A percentile compares a stretch with the other conserved stretches of the same genome.
These are phyloP conservation scores for Megamerina dolium DNA, from an alignment of 2,888 invertebrate species.

Conservation along the genomic window DNA sequence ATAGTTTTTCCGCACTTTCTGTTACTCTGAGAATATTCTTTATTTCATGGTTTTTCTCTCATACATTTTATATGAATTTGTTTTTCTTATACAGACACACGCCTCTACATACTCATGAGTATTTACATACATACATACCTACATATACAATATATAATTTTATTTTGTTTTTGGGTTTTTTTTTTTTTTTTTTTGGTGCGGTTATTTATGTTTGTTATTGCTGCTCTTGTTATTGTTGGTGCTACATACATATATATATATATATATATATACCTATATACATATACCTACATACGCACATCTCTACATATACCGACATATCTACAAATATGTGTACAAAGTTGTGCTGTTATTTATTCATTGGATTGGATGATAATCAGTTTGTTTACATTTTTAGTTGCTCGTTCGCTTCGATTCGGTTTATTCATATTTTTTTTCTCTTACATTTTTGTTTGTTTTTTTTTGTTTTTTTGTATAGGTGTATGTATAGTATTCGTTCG, in stretches of 20 bases:
- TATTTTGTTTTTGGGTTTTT: background rate
- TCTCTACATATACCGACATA: background rate
- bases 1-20: too few relatives aligned
- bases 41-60: too few relatives aligned
- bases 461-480: background rate
- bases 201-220: conserved; percentile 29
- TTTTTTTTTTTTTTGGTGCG: conserved; percentile 16
- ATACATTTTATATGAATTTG: too few relatives aligned
- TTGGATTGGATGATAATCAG: conserved; percentile 46
- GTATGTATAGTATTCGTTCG: conserved; percentile 14
- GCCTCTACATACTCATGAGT: too few relatives aligned
- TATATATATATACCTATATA: too few relatives aligned
- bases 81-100: too few relatives aligned
- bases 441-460: conserved; percentile 20
- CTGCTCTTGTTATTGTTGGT: conserved; percentile 16
- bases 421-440: background rate
- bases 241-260: conserved; percentile 3
- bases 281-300: background rate
- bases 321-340: too few relatives aligned
- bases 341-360: conserved; percentile 46
- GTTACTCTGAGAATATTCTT: too few relatives aligned
- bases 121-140: background rate
- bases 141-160: background rate
- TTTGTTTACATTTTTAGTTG: conserved; percentile 45
- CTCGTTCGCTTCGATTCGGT: background rate